A percentile compares a stretch with the other conserved stretches of the same genome.
Evolutionary conservation across 1,140 invertebrate genomes (phyloP).

Genomic region (Thalassaphorura encarpata): DNA sequence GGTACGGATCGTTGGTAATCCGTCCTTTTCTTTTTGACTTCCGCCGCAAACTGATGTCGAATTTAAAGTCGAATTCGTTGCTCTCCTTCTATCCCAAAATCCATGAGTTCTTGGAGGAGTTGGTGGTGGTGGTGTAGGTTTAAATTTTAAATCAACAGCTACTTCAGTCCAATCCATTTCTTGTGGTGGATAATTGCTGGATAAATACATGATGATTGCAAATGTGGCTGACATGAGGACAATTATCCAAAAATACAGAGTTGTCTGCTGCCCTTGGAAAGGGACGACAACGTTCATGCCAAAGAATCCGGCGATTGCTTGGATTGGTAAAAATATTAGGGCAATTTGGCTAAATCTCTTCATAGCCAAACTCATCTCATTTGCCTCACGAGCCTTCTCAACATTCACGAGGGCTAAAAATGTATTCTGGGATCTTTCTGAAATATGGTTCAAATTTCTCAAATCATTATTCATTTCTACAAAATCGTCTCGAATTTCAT

Average conservation of each 20-base stretch:
- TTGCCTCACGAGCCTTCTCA: conserved; percentile 7
- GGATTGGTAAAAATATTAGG: conserved; percentile 11
- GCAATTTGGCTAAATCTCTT: conserved; percentile 9
- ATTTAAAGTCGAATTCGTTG: too few relatives aligned
- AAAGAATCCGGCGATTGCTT: conserved; percentile 7
- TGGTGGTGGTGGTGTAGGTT: too few relatives aligned
- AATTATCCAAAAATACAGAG: conserved; percentile 7
- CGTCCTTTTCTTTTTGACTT: too few relatives aligned
- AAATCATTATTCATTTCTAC: conserved; percentile 2
- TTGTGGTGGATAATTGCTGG: too few relatives aligned
- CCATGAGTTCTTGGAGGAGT: too few relatives aligned
- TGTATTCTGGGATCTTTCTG: conserved; percentile 9
- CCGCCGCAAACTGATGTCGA: too few relatives aligned
- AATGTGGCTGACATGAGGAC: background rate
- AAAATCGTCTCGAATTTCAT: conserved; percentile 5
- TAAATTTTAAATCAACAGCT: too few relatives aligned
- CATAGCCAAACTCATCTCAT: conserved; percentile 9
- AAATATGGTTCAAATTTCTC: conserved; percentile 5
- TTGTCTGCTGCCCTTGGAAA: background rate
- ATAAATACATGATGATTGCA: background rate
- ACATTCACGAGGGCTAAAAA: conserved; percentile 2
- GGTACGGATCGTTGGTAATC: too few relatives aligned
- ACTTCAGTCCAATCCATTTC: too few relatives aligned
- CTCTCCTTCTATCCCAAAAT: too few relatives aligned
- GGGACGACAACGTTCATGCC: conserved; percentile 10